Evolutionary conservation across 1,140 invertebrate genomes (phyloP), one percentile per base, ranked within the genome.

Genomic region (Lethocerus indicus): DNA sequence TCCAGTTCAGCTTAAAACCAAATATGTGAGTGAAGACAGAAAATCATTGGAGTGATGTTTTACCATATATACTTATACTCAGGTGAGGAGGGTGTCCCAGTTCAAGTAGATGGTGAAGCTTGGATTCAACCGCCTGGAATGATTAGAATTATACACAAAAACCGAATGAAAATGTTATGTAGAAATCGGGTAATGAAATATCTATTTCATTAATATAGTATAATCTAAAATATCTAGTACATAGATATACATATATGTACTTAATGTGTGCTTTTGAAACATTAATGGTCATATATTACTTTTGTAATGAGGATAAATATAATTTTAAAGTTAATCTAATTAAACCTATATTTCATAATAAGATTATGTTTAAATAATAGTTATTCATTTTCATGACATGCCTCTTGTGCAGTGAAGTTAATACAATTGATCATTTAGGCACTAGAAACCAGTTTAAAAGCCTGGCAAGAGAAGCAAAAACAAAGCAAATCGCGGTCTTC

Each of bases 81-180:
- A 68, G 70, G 80, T 16, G 81, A 86, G 37, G 84, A 89, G 68
- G 82, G 83, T 48, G 84, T 92, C 28, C 88, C 88, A 14, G 83
- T 79, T 54, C 88, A 95, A 68, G 92, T 96, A 18, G 92, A 97
- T 65, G 92, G 93, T 0, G 93, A 98, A 68, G 91, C 93, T 9
- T 98, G 93, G 93, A 72, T 95, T n/a, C 92, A 97, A 66, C 87
- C 88, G 1, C 91, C 93, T 0, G 92, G 92, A 25, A 88, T 91
- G 58, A 91, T 97, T 56, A 75, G 87, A 37, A 94, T 97, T 48
- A 79, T 93, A 56, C 92, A 96, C 64, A 96, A 96, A 68, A 97
- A 96, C 68, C 72, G 91, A 51, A 90, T 93, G 61, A 91, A 94
- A 69, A 92, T 97, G 83, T 67, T 97, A 3, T 91, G 84, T 57